A percentile compares a stretch with the other conserved stretches of the same genome.
These are phyloP conservation scores for Haliclona indistincta DNA, from an alignment of 37 sponge, comb jelly and placozoan species.

Conservation along the genomic window DNA sequence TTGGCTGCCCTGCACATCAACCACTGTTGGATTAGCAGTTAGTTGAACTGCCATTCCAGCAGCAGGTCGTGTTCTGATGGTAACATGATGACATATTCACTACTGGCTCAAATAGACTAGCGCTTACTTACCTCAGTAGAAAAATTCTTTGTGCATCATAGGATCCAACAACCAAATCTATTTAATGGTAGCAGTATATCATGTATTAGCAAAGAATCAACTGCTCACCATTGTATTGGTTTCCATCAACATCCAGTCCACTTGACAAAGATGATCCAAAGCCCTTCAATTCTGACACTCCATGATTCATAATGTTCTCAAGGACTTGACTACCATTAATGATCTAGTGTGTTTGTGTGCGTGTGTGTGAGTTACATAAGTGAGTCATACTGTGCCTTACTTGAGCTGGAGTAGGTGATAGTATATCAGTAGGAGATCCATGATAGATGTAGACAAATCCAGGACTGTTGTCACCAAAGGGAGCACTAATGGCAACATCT, in stretches of 20 bases:
- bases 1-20: conserved; percentile 3
- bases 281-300: conserved; percentile 2
- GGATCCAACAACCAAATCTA: conserved; percentile 72
- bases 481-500: conserved; percentile 92
- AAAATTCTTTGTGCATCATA: conserved; percentile 51
- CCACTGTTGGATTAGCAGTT: conserved; percentile 11
- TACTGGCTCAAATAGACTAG: background rate
- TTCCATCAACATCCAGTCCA: conserved; percentile 67
- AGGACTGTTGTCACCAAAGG: conserved; percentile 31
- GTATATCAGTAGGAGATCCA: conserved; percentile 10
- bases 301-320: background rate
- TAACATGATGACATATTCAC: background rate
- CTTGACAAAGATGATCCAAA: conserved; percentile 66
- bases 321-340: conserved; percentile 41
- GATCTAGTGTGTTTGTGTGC: conserved; percentile 13
- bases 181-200: background rate
- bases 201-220: background rate
- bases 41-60: conserved; percentile 25
- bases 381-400: background rate
- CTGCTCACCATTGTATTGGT: conserved; percentile 65
- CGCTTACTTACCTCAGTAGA: conserved; percentile 42
- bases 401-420: conserved; percentile 11
- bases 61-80: conserved; percentile 38
- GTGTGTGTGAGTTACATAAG: background rate
- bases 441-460: conserved; percentile 79